Conservation (phyloP, 2,113 vertebrate species). For the Lycaon pictus region DNA sequence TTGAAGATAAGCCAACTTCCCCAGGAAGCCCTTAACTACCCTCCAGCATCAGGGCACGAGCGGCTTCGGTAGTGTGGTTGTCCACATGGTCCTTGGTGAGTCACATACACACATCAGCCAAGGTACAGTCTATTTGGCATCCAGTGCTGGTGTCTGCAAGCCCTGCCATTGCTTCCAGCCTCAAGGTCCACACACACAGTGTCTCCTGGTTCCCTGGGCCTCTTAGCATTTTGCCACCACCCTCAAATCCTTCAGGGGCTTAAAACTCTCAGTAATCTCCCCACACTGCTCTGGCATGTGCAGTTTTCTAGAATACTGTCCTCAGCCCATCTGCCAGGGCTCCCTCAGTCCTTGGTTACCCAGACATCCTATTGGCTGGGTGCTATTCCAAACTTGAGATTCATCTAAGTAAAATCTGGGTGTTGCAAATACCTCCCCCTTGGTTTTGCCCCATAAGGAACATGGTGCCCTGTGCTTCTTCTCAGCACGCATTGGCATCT, state of each 20-base stretch:
- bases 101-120: neutral
- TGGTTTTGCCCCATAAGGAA: neutral
- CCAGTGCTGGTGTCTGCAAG: neutral
- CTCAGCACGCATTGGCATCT: neutral
- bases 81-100: too few relatives aligned
- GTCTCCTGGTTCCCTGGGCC: neutral
- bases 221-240: neutral
- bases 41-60: neutral
- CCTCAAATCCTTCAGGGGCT: neutral
- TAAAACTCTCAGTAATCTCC: neutral
- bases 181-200: neutral
- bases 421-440: neutral
- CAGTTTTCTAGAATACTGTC: neutral
- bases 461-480: neutral
- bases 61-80: neutral
- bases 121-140: neutral
- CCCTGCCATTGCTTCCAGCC: neutral
- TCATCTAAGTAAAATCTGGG: neutral
- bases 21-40: neutral
- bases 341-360: neutral
- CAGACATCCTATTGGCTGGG: neutral
- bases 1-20: neutral
- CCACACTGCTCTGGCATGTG: neutral
- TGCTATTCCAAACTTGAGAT: neutral
- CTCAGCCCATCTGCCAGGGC: neutral